These are phyloP conservation scores for Cossypha heuglini DNA, from an alignment of 2,797 vertebrate species.

Conservation along the genomic window DNA sequence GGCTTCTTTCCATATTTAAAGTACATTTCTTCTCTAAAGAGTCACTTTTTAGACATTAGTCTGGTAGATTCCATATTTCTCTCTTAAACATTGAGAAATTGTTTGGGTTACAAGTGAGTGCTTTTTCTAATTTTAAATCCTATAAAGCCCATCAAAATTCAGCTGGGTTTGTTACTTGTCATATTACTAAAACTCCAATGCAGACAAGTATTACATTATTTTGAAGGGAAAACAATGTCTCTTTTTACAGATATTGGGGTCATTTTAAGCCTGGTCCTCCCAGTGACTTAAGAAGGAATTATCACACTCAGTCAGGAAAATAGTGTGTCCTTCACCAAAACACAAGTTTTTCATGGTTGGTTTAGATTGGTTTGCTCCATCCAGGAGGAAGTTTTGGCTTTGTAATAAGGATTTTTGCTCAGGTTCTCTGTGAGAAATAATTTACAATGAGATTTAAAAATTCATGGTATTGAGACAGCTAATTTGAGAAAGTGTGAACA, in stretches of 20 bases:
- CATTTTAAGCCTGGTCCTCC: background rate
- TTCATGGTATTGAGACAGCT: background rate
- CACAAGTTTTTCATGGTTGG: background rate
- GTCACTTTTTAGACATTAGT: background rate
- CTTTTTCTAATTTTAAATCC: background rate
- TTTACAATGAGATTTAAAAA: background rate
- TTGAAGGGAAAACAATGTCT: accelerated
- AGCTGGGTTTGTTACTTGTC: background rate
- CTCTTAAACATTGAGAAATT: background rate
- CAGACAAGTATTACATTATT: background rate
- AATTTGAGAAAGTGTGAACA: background rate
- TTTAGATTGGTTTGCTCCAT: background rate
- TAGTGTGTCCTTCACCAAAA: background rate
- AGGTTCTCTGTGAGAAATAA: background rate
- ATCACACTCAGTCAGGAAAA: background rate
- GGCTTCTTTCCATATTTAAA: constrained; percentile 1
- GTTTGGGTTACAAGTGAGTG: background rate
- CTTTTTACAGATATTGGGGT: background rate
- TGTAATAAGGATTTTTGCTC: background rate
- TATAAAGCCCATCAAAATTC: background rate
- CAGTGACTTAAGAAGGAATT: background rate
- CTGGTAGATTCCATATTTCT: background rate
- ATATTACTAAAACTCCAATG: background rate
- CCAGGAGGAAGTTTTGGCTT: background rate
- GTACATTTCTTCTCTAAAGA: background rate